Base-by-base conservation (phyloP, 1,140 invertebrate genomes). In the Drosophila nigromelanica region DNA sequence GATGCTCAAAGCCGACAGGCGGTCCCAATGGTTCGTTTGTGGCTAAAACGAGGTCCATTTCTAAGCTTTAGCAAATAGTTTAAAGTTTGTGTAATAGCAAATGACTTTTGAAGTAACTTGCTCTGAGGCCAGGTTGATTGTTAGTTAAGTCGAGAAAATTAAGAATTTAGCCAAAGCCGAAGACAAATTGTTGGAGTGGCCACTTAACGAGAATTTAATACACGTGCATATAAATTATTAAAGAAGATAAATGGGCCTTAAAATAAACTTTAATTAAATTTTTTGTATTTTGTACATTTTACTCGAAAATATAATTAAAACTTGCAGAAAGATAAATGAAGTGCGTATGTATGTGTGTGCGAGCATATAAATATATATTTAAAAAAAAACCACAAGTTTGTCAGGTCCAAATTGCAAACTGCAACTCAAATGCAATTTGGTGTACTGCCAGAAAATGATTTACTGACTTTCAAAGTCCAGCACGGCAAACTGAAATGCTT, bases 181-280 rank as follows among this genome's bases (percentile, higher is more conserved):
- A 58, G 10, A 43, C 14, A 24, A 43, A 24, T 39, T 40, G 5
- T 18, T 5, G 8, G 5, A n/a, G 3, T 24, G 18, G 30, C 14
- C 45, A 24, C 37, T n/a, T 21, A 7, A 24, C 27, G 4, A 2
- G 8, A 27, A 11, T 27, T 21, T 27, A 56, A 54, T 35, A 15
- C 0, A 33, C 21, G 21, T 37, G 12, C 54, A 15, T 43, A 3
- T 5, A 33, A 35, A 50, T 21, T 43, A 12, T 37, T 56, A 35
- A 30, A 37, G 15, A 27, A 58, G n/a, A 78, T 68, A 68, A 82
- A 89, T 75, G 81, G 61, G 64, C 43, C 4, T 24, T 47, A 51
- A 78, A 81, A 76, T 81, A 56, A 82, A 76, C 58, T 82, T 82
- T 79, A 82, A 89, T 83, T 89, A 79, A 81, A 78, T 69, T 81